Conservation (phyloP, 2,797 vertebrate genomes). For the Sebastes umbrosus region DNA sequence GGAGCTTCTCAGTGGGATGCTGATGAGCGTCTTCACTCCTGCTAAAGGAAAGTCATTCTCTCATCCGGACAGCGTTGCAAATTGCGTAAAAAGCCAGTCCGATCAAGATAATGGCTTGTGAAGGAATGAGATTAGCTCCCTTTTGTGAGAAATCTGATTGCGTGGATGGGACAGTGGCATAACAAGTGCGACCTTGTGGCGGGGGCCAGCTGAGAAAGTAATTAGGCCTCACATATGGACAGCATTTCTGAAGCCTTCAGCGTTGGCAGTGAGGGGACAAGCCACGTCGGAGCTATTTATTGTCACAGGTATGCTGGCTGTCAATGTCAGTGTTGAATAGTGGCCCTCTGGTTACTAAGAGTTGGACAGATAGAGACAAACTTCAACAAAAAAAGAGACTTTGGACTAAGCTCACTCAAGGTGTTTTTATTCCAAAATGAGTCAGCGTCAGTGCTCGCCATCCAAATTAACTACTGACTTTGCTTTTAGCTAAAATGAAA, state of each 20-base stretch:
- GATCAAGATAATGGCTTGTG: constrained; percentile 85
- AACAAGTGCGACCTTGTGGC: constrained; percentile 78
- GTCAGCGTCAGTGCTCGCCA: background rate
- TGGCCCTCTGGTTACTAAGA: background rate
- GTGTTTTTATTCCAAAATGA: background rate
- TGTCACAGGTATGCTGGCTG: constrained; percentile 50
- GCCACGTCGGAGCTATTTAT: constrained; percentile 39
- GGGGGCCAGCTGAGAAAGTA: constrained; percentile 68
- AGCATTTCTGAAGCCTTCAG: constrained; percentile 29
- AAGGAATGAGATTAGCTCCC: constrained; percentile 82
- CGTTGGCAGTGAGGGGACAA: constrained; percentile 23
- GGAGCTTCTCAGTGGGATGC: constrained; percentile 67
- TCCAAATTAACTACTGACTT: background rate
- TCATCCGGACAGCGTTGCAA: constrained; percentile 65
- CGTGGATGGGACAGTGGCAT: constrained; percentile 73
- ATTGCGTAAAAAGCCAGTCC: constrained; percentile 61
- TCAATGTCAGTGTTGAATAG: constrained; percentile 9
- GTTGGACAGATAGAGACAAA: constrained; percentile 10
- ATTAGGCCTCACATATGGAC: constrained; percentile 73
- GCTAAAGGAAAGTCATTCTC: constrained; percentile 73
- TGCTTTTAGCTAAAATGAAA: background rate
- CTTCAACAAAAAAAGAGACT: background rate
- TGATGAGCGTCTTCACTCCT: constrained; percentile 59
- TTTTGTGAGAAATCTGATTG: constrained; percentile 78
- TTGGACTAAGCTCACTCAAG: background rate